Percentiles rank a stretch among this genome's conserved stretches.
phyloP scores from a whole-genome alignment of 2,113 vertebrate genomes.

The Rhombomys opimus region DNA sequence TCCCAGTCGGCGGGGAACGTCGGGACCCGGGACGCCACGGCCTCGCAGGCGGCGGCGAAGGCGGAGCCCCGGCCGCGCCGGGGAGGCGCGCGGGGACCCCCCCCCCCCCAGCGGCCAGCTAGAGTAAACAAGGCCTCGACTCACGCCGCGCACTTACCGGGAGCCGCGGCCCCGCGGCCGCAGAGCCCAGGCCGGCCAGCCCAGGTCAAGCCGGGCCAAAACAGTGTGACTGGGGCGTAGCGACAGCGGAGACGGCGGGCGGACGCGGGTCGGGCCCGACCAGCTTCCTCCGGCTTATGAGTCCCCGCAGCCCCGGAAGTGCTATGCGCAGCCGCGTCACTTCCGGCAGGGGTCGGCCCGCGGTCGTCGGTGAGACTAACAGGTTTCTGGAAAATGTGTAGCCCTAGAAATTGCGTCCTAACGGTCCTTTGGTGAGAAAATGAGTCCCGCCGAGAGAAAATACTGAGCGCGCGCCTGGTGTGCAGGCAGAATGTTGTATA shows the following conservation, averaged over 20 bases:
- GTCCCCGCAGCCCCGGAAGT: conserved; percentile 77
- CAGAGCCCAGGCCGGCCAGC: conserved; percentile 1
- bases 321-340: conserved; percentile 63
- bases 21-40: neutral
- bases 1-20: too few relatives aligned
- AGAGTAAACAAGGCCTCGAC: conserved; percentile 81
- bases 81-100: conserved; percentile 40
- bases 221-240: neutral
- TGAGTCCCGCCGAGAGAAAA: neutral
- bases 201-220: neutral
- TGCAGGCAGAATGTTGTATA: too few relatives aligned
- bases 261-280: conserved; percentile 60
- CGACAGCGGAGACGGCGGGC: neutral
- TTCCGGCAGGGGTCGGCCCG: conserved; percentile 64
- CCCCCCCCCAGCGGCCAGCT: neutral
- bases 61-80: conserved; percentile 32
- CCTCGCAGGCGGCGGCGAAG: conserved; percentile 55
- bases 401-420: fast-evolving
- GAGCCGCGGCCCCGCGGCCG: conserved; percentile 11
- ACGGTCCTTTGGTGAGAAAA: fast-evolving
- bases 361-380: neutral
- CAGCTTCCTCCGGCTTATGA: conserved; percentile 71
- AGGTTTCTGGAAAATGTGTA: fast-evolving
- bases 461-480: neutral
- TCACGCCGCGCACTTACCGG: conserved; percentile 76